Base-by-base conservation (phyloP, 1,140 invertebrate species). In the Diuraphis noxia region DNA sequence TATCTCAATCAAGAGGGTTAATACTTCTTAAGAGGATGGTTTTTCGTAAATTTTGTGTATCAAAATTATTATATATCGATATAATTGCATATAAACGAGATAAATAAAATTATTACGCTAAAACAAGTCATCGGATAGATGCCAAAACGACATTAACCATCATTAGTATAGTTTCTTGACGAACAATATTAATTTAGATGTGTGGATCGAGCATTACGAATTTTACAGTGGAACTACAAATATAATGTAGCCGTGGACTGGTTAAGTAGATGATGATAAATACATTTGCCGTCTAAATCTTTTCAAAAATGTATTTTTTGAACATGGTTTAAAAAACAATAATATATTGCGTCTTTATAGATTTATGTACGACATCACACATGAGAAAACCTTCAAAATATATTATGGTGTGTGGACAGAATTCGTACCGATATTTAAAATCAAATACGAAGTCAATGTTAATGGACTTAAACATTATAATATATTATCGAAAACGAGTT, bases 111-210 rank as follows among this genome's bases (percentile, higher is more conserved):
- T 30, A 63, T 63, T 52, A 63, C 49, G 36, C 52, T 9, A n/a
- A 88, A 88, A 63, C 34, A 63, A 40, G 34, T 88, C n/a, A n/a
- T n/a, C 56, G 52, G 52, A 88, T 7, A 8, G 17, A 88, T 63
- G 86, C 86, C 86, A 88, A 56, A 63, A 87, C 36, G 23, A 56
- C 21, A 87, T 87, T 87, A 87, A 88, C 86, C 25, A 34, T 86
- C 85, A 36, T 86, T 86, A 86, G 46, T 52, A n/a, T n/a, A 52
- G 34, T 52, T 86, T 52, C 46, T 86, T 52, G 46, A 23, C 34
- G 13, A 52, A 86, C 85, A 49, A 86, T 52, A 52, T 52, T 52
- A 49, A 86, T 86, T 86, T 86, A 52, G 34, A 36, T 52, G 34
- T 21, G 23, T 46, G n/a, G n/a, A n/a, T n/a, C 6, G 8, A 25